Evolutionary conservation across 2,797 vertebrate species (phyloP), one percentile per base, ranked within the genome.

Genomic region (Esox lucius): DNA sequence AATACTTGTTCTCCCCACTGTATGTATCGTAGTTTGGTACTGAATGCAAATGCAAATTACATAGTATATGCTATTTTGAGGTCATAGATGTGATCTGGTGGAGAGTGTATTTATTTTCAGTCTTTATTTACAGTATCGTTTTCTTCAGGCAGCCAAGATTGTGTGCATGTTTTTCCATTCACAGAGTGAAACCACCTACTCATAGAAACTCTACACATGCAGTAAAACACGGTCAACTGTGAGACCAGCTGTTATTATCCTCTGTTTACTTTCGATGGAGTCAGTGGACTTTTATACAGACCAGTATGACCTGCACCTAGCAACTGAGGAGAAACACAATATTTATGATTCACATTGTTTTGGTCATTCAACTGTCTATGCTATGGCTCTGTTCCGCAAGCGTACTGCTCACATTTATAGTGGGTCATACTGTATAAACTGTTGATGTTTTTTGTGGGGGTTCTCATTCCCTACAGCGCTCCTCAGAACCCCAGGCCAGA

Each of bases 261-360:
- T 70, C 81, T 95, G 94, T 95, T 97, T 95, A 90, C 91, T 90
- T 92, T 90, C 90, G 93, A 92, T 80, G 86, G 86, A 92, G 85
- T 79, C 84, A 56, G 78, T 87, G 86, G 84, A 84, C 88, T 83
- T 87, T 86, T 79, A 89, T 80, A 88, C 80, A 80, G 73, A 74
- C 78, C 66, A 66, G 79, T 85, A 77, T 73, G 70, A 24, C 74
- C 35, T 79, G 66, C 86, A 74, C 90, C 84, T 88, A 83, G 89
- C 90, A 90, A 93, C 91, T 64, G 35, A 83, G 79, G 81, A 83
- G 81, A 85, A 85, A 79, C 35, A 39, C 1, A 46, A 56, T 70
- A 80, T 86, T 82, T 76, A 77, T 68, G 62, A 68, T 73, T 62
- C 56, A 67, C n/a, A 3, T 69, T 46, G 42, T 15, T 22, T 68